Base-by-base conservation (phyloP, 2,797 vertebrate genomes). In the Lindbergichthys nudifrons region DNA sequence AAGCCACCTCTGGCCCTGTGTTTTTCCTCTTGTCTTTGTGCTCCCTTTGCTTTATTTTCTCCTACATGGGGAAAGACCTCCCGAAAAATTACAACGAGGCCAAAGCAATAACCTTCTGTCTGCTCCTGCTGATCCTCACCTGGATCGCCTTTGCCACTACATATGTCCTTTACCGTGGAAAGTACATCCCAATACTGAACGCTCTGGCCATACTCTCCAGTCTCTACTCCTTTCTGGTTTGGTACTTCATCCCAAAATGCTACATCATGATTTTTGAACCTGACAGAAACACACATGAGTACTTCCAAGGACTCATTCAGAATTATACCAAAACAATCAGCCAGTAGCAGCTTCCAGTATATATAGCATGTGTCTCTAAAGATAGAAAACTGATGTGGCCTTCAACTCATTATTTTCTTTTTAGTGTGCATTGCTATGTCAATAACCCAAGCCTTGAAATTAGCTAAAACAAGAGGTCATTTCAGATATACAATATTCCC, bases 21-120 rank as follows among this genome's bases (percentile, higher is more conserved):
- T 1, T 61, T 51, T 62, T 92, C 7, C 58, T 85, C 4, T 1
- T 15, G 11, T 73, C 2, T 2, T 18, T 92, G 56, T 64, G 67
- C 7, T 60, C 3, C 2, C 73, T 92, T 16, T 95, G 96, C 83
- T 97, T 97, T 26, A 59, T 74, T 57, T 95, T 96, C 82, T 96
- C 96, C 76, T 97, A 96, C 85, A 91, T 94, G 92, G 96, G 96
- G 43, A 96, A 95, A 70, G 95, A 96, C 60, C 95, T 97, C 3
- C 97, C 97, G 0, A 96, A 96, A 82, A 96, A 95, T 83, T 97
- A 97, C 86, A 97, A 94, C 0, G 96, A 97, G 69, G 96, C 97
- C 68, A 97, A 96, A 88, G 92, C 94, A 9, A 94, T 97, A 79
- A 96, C 97, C 1, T 96, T 96, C 84, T 95, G 96, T 80, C 91